phyloP scores from a whole-genome alignment of 2,113 vertebrate species.

The Bufo gargarizans region DNA sequence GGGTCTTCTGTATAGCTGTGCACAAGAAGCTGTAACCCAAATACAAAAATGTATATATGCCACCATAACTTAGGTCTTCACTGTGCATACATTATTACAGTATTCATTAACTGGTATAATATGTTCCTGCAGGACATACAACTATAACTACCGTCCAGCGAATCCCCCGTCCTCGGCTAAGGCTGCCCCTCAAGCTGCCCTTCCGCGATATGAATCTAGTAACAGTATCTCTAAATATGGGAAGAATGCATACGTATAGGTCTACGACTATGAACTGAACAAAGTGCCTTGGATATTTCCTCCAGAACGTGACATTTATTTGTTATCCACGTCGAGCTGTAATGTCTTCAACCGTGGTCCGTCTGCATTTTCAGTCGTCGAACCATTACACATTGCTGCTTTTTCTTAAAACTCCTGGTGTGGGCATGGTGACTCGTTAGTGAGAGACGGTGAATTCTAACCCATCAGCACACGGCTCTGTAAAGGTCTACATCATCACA shows the following conservation, averaged over 20 bases:
- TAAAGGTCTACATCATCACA: background rate
- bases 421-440: background rate
- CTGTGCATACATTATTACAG: background rate
- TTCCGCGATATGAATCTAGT: constrained; percentile 47
- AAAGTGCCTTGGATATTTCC: background rate
- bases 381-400: background rate
- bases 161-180: background rate
- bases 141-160: constrained; percentile 60
- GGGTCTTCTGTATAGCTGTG: background rate
- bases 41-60: no score
- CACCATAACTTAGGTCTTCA: background rate
- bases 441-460: background rate
- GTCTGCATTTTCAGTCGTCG: constrained; percentile 1
- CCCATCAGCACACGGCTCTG: background rate
- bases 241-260: constrained; percentile 71
- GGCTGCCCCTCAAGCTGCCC: background rate
- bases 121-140: constrained; percentile 22
- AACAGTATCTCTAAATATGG: constrained; percentile 67
- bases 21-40: no score
- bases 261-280: background rate
- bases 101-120: background rate
- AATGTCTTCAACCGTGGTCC: background rate
- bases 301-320: background rate
- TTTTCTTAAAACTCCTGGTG: background rate
- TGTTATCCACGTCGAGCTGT: background rate